These are phyloP conservation scores for Hypercompe scribonia DNA, from an alignment of 2,888 invertebrate species.

Conservation along the genomic window DNA sequence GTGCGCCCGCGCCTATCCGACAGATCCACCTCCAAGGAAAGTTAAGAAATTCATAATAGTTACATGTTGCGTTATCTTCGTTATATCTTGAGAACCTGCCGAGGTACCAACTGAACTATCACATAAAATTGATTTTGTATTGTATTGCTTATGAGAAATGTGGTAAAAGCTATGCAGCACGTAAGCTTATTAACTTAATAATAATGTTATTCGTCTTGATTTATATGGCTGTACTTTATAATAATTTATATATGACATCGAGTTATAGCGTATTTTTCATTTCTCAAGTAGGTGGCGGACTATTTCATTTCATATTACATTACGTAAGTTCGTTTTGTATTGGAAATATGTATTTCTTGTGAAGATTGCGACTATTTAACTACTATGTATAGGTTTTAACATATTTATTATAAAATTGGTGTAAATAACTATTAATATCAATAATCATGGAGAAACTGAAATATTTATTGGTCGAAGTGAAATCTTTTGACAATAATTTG, in stretches of 20 bases:
- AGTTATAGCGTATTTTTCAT: conserved; percentile 45
- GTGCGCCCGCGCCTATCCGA: conserved; percentile 44
- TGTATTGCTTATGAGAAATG: conserved; percentile 47
- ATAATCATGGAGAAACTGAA: conserved; percentile 62
- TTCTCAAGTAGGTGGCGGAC: conserved; percentile 35
- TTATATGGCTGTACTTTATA: conserved; percentile 46
- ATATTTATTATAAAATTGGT: conserved; percentile 33
- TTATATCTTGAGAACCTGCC: conserved; percentile 42
- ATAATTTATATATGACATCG: conserved; percentile 51
- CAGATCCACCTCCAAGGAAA: conserved; percentile 46
- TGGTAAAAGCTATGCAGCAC: conserved; percentile 30
- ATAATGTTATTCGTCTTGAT: conserved; percentile 45
- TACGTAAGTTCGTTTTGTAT: conserved; percentile 35
- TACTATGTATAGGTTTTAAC: conserved; percentile 1
- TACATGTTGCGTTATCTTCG: conserved; percentile 51
- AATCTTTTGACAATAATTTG: conserved; percentile 54
- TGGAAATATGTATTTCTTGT: conserved; percentile 19
- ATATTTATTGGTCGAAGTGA: conserved; percentile 62
- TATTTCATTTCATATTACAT: conserved; percentile 42
- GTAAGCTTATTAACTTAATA: conserved; percentile 54
- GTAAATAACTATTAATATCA: conserved; percentile 61
- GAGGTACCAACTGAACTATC: conserved; percentile 38
- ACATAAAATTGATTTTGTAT: conserved; percentile 50
- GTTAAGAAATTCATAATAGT: conserved; percentile 53
- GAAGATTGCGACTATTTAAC: not conserved